phyloP scores from a whole-genome alignment of 2,113 vertebrate species.

The Callorhinus ursinus region DNA sequence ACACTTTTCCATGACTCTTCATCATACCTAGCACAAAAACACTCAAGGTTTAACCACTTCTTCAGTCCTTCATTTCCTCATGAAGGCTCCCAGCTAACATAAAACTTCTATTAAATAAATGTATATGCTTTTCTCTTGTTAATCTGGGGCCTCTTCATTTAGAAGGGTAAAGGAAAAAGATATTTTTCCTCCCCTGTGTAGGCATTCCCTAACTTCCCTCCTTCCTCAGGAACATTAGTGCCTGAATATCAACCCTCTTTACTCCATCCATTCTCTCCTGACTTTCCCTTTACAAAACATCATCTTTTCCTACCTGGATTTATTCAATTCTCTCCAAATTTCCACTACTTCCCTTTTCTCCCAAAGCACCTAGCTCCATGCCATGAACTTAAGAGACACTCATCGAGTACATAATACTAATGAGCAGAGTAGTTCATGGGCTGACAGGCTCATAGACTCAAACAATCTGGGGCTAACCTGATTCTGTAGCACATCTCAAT shows the following conservation, averaged over 20 bases:
- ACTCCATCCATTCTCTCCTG: neutral
- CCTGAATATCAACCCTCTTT: neutral
- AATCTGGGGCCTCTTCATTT: neutral
- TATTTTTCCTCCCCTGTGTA: neutral
- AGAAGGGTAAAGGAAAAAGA: neutral
- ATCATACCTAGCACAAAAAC: neutral
- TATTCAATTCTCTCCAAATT: neutral
- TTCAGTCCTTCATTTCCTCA: neutral
- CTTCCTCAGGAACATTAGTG: neutral
- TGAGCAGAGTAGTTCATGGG: neutral
- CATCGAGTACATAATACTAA: neutral
- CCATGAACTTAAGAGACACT: neutral
- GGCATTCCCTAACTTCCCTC: neutral
- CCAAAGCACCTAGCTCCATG: neutral
- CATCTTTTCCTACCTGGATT: neutral
- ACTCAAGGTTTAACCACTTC: neutral
- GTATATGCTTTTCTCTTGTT: neutral
- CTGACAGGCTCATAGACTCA: neutral
- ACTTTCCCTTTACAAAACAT: neutral
- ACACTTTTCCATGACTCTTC: neutral
- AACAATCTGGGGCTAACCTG: neutral
- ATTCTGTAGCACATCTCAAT: neutral
- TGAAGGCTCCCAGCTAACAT: neutral
- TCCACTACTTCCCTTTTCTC: neutral
- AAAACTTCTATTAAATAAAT: neutral